Evolutionary conservation across 2,888 invertebrate species (phyloP).

Genomic region (Ormyrus pomaceus): DNA sequence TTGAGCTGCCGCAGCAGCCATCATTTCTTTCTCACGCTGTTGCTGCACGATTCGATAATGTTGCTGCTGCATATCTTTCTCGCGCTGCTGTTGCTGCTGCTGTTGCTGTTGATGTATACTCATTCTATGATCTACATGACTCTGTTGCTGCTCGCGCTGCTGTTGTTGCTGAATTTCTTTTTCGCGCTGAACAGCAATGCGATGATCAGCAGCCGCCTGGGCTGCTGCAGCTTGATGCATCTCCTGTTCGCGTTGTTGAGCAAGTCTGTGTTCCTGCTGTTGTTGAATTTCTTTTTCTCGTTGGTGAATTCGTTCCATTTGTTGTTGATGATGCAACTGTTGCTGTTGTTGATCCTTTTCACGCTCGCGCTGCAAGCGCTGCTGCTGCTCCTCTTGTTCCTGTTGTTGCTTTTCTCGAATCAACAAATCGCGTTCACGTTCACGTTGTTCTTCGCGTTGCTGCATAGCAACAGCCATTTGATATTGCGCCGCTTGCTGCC

Average conservation of each 20-base stretch:
- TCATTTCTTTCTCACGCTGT: slow-evolving; percentile 73
- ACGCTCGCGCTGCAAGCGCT: slow-evolving; percentile 68
- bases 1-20: slow-evolving; percentile 67
- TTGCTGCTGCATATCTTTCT: slow-evolving; percentile 68
- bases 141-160: slow-evolving; percentile 66
- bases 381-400: slow-evolving; percentile 67
- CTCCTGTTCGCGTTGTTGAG: slow-evolving; percentile 67
- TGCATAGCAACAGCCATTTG: slow-evolving; percentile 69
- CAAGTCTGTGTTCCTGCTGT: slow-evolving; percentile 70
- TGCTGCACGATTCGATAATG: slow-evolving; percentile 60
- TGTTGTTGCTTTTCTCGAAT: slow-evolving; percentile 68
- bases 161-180: slow-evolving; percentile 72
- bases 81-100: slow-evolving; percentile 63
- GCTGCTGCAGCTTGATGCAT: slow-evolving; percentile 69
- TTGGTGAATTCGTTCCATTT: slow-evolving; percentile 69
- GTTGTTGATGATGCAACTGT: slow-evolving; percentile 69
- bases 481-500: slow-evolving; percentile 69
- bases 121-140: slow-evolving; percentile 67
- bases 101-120: slow-evolving; percentile 67
- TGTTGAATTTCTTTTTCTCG: slow-evolving; percentile 68
- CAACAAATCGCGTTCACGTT: slow-evolving; percentile 69
- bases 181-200: slow-evolving; percentile 65
- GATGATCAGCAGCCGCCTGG: slow-evolving; percentile 60
- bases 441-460: slow-evolving; percentile 66
- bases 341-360: slow-evolving; percentile 70